These are phyloP conservation scores for Taeniopygia guttata DNA, from an alignment of 2,797 vertebrate species.

Conservation along the genomic window DNA sequence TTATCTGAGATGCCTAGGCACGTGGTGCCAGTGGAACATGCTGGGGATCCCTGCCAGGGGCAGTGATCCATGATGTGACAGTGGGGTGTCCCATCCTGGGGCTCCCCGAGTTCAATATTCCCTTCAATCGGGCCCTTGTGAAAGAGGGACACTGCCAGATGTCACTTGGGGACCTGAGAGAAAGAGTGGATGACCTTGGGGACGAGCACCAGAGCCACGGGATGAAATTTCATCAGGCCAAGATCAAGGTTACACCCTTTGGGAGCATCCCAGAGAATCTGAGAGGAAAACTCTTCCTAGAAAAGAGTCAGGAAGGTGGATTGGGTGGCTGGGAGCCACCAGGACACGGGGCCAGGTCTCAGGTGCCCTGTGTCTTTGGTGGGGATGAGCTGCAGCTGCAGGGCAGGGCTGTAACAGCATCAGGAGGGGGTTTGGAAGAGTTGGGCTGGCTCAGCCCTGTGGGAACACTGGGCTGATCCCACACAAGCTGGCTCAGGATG, in stretches of 20 bases:
- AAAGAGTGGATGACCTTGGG: neutral
- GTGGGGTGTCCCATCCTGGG: fast-evolving
- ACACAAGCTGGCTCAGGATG: fast-evolving
- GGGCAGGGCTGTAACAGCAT: neutral
- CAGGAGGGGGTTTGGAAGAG: fast-evolving
- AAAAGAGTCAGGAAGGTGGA: neutral
- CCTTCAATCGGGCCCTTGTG: fast-evolving
- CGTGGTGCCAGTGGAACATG: fast-evolving
- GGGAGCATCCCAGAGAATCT: neutral
- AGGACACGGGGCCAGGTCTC: fast-evolving
- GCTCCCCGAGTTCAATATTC: neutral
- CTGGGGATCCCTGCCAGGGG: neutral
- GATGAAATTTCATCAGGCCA: constrained; percentile 12
- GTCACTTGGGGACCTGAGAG: neutral
- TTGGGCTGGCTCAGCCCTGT: neutral
- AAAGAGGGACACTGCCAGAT: neutral
- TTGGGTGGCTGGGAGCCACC: neutral
- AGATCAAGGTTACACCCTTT: neutral
- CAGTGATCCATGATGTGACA: neutral
- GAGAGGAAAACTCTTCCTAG: neutral
- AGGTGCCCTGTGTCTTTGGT: neutral
- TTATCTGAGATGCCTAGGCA: neutral
- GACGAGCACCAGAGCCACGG: fast-evolving
- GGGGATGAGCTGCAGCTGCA: neutral
- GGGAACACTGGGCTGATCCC: neutral